Evolutionary conservation across 1,140 invertebrate species (phyloP).

Genomic region (Antheraea pernyi): DNA sequence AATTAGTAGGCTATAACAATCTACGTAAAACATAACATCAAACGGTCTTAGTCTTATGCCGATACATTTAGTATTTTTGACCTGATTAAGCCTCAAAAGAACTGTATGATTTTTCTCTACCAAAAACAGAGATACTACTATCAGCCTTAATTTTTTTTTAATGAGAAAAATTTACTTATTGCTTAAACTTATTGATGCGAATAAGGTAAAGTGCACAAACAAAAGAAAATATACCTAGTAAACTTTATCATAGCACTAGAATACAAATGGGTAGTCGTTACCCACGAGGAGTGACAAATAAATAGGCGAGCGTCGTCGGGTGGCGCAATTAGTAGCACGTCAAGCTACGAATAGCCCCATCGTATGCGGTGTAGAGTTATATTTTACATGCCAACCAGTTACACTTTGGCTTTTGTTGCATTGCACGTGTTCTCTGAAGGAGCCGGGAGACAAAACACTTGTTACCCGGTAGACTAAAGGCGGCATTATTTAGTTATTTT

Average conservation of each 20-base stretch:
- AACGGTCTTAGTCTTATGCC: no score
- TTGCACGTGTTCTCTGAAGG: neutral
- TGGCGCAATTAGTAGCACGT: constrained; percentile 47
- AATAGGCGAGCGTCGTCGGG: constrained; percentile 38
- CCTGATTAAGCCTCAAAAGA: no score
- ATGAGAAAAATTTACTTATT: no score
- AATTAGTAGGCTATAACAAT: no score
- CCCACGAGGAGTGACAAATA: constrained; percentile 18
- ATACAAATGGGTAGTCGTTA: constrained; percentile 20
- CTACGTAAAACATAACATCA: no score
- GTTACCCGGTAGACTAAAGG: neutral
- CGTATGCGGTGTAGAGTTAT: neutral
- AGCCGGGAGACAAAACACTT: neutral
- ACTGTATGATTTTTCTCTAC: no score
- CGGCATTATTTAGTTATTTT: neutral
- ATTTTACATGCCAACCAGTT: neutral
- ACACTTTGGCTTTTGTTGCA: neutral
- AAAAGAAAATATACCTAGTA: no score
- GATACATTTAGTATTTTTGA: no score
- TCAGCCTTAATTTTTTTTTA: no score
- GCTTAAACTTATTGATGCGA: no score
- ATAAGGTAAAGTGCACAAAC: no score
- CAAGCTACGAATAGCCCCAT: neutral
- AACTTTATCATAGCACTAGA: neutral
- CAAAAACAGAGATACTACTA: no score